Percentiles rank a stretch among this genome's conserved stretches.
phyloP scores from a whole-genome alignment of 2,797 vertebrate species.

The Calcarius lapponicus region DNA sequence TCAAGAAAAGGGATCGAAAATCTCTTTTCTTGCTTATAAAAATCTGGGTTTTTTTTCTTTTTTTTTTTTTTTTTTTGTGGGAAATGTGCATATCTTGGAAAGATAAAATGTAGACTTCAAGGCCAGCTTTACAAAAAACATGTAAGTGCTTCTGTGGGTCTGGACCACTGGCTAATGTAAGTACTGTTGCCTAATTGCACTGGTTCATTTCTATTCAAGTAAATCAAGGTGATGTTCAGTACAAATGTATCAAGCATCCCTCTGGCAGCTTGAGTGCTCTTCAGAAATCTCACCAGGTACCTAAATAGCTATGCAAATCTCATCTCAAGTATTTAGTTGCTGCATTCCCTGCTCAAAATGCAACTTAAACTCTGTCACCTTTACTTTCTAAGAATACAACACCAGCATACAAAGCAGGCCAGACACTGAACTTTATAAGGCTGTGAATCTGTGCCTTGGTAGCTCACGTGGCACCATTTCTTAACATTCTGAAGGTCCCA shows the following conservation, averaged over 20 bases:
- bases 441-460: not conserved
- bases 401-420: conserved; percentile 2
- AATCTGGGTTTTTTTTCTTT: not conserved
- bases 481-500: not conserved
- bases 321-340: conserved; percentile 29
- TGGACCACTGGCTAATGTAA: not conserved
- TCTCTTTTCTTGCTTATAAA: not conserved
- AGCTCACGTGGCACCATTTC: not conserved
- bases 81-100: not conserved
- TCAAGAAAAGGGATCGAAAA: not conserved
- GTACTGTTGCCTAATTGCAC: not conserved
- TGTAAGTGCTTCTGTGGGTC: not conserved
- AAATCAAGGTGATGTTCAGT: conserved; percentile 31
- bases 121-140: not conserved
- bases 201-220: not conserved
- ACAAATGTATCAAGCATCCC: not conserved
- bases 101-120: not conserved
- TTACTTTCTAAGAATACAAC: conserved; percentile 19
- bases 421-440: not conserved
- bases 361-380: conserved; percentile 24
- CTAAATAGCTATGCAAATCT: conserved; percentile 53
- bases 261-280: not conserved
- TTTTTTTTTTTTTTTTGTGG: not conserved
- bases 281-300: conserved; percentile 45
- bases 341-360: conserved; percentile 10